A percentile compares a stretch with the other conserved stretches of the same genome.
Conservation (phyloP, 2,113 vertebrate species). For the Thamnophis sirtalis region DNA sequence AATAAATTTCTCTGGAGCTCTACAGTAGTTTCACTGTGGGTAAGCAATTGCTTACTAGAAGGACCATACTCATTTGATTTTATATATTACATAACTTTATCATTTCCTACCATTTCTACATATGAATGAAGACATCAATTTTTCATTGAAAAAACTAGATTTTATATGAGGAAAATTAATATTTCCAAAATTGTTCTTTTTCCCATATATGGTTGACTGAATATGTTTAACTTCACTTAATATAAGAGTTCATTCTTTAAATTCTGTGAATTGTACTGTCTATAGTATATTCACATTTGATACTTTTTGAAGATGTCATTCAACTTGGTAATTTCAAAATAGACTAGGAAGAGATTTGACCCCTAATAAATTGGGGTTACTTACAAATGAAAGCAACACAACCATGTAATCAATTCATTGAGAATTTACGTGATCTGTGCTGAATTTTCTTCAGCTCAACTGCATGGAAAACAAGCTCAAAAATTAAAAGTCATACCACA, state of each 20-base stretch:
- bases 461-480: conserved; percentile 64
- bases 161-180: conserved; percentile 15
- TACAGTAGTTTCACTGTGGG: neutral
- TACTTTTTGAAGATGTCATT: conserved; percentile 32
- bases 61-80: conserved; percentile 46
- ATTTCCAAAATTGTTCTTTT: conserved; percentile 32
- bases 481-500: conserved; percentile 53
- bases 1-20: neutral
- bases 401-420: conserved; percentile 51
- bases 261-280: conserved; percentile 36
- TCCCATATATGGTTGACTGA: conserved; percentile 42
- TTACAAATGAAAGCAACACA: conserved; percentile 47
- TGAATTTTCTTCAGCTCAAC: conserved; percentile 68
- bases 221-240: conserved; percentile 54
- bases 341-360: conserved; percentile 4
- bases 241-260: conserved; percentile 46
- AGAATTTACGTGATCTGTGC: conserved; percentile 59
- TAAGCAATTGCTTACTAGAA: neutral
- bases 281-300: conserved; percentile 20
- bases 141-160: conserved; percentile 57
- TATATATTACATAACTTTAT: conserved; percentile 59
- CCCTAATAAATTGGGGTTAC: conserved; percentile 29
- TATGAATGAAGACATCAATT: conserved; percentile 49
- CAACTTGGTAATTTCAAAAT: conserved; percentile 23
- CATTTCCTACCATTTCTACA: conserved; percentile 57